phyloP scores from a whole-genome alignment of 1,140 invertebrate genomes.

The Achroia grisella region DNA sequence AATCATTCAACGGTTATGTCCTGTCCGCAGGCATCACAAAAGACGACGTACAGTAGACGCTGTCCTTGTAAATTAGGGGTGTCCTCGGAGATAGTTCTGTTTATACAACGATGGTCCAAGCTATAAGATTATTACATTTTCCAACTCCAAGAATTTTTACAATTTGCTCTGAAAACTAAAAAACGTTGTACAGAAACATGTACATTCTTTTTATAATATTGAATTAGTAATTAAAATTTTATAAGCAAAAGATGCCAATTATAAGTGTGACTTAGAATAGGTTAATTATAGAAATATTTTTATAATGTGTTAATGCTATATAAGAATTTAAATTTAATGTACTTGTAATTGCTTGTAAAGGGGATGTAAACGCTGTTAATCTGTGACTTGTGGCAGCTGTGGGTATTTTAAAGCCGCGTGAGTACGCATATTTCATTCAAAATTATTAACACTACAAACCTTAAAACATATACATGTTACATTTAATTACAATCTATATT shows the following conservation, averaged over 20 bases:
- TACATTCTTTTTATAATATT: too few relatives aligned
- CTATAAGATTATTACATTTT: slow-evolving; percentile 12
- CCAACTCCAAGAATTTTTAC: too few relatives aligned
- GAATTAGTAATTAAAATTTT: too few relatives aligned
- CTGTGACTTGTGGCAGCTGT: slow-evolving; percentile 20
- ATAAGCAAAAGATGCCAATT: too few relatives aligned
- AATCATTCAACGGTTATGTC: slow-evolving; percentile 33
- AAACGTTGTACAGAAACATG: too few relatives aligned
- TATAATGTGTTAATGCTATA: slow-evolving; percentile 3
- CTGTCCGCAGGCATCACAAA: slow-evolving; percentile 36
- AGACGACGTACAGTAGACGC: slow-evolving; percentile 53
- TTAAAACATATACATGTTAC: too few relatives aligned
- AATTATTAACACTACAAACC: slow-evolving; percentile 38
- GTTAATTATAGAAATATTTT: too few relatives aligned
- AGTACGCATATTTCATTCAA: slow-evolving; percentile 60
- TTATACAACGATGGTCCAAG: slow-evolving; percentile 39
- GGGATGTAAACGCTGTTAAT: neutral
- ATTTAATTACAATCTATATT: too few relatives aligned
- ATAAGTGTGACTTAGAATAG: too few relatives aligned
- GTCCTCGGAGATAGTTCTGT: slow-evolving; percentile 56
- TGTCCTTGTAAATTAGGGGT: slow-evolving; percentile 64
- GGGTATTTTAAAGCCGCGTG: slow-evolving; percentile 48
- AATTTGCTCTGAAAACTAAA: too few relatives aligned
- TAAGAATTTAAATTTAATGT: too few relatives aligned
- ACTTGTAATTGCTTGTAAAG: too few relatives aligned